These are phyloP conservation scores for Onychorhynchus coronatus DNA, from an alignment of 2,113 vertebrate genomes.

Conservation along the genomic window DNA sequence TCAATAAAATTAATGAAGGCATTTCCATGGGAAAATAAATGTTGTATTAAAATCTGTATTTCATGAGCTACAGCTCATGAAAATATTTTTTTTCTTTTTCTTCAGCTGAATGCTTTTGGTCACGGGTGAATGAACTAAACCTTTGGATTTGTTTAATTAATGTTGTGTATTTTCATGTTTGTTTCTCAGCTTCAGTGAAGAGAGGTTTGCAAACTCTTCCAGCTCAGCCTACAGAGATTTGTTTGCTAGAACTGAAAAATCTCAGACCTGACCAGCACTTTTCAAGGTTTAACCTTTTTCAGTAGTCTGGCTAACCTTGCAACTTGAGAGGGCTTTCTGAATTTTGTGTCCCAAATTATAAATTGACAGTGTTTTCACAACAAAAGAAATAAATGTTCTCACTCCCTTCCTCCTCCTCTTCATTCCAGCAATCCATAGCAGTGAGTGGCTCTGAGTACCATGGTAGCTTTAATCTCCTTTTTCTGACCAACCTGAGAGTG, in stretches of 20 bases:
- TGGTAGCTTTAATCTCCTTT: constrained; percentile 48
- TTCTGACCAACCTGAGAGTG: constrained; percentile 56
- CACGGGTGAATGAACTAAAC: not conserved
- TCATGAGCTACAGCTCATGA: not conserved
- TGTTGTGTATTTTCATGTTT: not conserved
- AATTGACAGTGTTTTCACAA: not conserved
- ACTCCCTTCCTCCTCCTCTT: not conserved
- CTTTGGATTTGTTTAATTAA: not conserved
- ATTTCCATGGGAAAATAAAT: not conserved
- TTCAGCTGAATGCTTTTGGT: not conserved
- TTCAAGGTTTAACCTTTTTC: not conserved
- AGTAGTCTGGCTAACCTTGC: not conserved
- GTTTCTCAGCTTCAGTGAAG: not conserved
- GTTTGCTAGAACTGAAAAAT: not conserved
- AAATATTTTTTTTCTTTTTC: not conserved
- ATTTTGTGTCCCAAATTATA: not conserved
- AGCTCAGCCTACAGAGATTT: not conserved
- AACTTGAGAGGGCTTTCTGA: constrained; percentile 1
- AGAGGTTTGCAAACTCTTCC: not conserved
- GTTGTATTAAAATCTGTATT: not conserved
- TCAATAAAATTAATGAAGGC: not conserved
- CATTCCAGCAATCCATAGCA: not conserved
- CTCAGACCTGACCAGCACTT: not conserved
- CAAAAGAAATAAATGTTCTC: not conserved
- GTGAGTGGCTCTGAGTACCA: not conserved